Base-by-base conservation (phyloP, 2,888 invertebrate species). In the Melikaiella ostensackeni region DNA sequence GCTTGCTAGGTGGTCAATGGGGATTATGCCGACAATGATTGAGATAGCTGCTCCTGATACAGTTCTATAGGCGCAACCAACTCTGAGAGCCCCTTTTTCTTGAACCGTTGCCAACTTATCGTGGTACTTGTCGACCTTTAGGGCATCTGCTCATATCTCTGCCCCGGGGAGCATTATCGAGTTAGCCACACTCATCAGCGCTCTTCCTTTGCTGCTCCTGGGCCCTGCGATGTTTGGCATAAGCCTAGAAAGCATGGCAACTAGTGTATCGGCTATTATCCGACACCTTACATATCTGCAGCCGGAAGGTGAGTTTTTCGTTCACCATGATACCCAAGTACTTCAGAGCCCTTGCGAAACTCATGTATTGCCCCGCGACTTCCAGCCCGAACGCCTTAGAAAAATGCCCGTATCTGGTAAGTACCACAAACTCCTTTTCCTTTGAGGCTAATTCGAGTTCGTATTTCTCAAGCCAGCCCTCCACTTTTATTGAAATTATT, bases 381-480 rank as follows among this genome's bases (percentile, higher is more conserved):
- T 38, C 3, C 9, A 64, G 13, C 4, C 11, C 6, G 16, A 33
- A 42, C 5, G 5, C 4, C 3, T 64, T 19, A 4, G 21, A 9
- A 6, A n/a, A 33, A n/a, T 66, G 79, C 19, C 77, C 50, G 64
- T 74, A 78, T 33, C 78, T 77, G 1, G 78, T 82, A 16, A 82
- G 74, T 35, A 82, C 57, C 1, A 82, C 70, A 3, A 80, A 55
- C 63, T 83, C 83, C 19, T 79, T 80, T 75, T 83, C 84, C 2
- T 7, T 79, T 57, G 7, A 75, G 30, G 8, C 81, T 24, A 84
- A 63, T 21, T 77, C 35, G 11, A 77, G 57, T 19, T 57, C 70
- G 33, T 73, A 0, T 3, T 73, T 2, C 11, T n/a, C 5, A 1
- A 73, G 19, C 76, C 70, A 73, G 1, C 16, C 8, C 8, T 30